Conservation (phyloP, 2,113 vertebrate genomes). For the Antechinus flavipes region DNA sequence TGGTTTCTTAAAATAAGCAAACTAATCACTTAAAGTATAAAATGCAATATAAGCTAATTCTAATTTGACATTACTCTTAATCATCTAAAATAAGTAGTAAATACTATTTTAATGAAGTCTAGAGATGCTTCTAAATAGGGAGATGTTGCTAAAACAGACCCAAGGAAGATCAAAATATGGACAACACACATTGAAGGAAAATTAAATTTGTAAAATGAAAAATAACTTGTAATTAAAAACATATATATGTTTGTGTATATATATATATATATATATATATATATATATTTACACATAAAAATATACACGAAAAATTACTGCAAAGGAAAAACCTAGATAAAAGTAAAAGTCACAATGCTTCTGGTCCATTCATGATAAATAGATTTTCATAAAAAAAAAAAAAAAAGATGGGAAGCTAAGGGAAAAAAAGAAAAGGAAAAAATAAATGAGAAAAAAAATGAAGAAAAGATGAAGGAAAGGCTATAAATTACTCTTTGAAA, state of each 20-base stretch:
- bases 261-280: not conserved
- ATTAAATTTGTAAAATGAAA: constrained; percentile 58
- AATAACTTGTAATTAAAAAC: constrained; percentile 57
- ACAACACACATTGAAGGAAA: constrained; percentile 60
- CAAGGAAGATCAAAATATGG: constrained; percentile 63
- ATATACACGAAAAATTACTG: constrained; percentile 38
- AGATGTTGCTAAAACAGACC: constrained; percentile 56
- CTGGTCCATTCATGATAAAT: constrained; percentile 12
- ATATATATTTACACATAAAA: not conserved
- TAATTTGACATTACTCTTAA: constrained; percentile 39
- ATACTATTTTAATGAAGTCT: constrained; percentile 52
- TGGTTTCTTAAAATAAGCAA: not conserved
- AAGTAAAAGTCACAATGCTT: constrained; percentile 42
- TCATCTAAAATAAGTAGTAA: constrained; percentile 56
- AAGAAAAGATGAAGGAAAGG: not conserved
- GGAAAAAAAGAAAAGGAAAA: constrained; percentile 35
- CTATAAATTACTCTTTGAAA: too few species aligned
- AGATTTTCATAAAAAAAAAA: constrained; percentile 11
- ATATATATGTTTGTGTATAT: too few species aligned
- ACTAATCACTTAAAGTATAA: not conserved
- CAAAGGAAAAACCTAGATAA: constrained; percentile 40
- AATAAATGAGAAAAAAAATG: constrained; percentile 30
- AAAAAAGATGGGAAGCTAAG: not conserved
- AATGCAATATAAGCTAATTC: constrained; percentile 48
- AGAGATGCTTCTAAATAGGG: constrained; percentile 51